These are phyloP conservation scores for Noctuana brunneofusca DNA, from an alignment of 2,888 invertebrate genomes.

Conservation along the genomic window DNA sequence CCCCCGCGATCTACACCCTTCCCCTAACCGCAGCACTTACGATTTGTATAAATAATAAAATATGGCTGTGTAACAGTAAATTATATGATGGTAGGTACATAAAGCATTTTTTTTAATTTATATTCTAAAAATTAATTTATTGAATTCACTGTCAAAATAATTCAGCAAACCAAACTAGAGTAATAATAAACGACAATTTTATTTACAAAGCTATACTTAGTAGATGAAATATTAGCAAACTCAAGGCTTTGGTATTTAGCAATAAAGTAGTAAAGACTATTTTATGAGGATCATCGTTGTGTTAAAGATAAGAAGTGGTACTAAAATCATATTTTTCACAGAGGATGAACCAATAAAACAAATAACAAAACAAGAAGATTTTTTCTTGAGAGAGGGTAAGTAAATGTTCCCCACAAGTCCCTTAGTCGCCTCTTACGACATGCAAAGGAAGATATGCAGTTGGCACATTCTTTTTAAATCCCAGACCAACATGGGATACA, in stretches of 20 bases:
- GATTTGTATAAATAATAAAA: too few species aligned
- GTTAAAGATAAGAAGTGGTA: not conserved
- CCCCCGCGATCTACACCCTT: too few species aligned
- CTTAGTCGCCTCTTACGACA: not conserved
- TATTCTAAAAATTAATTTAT: too few species aligned
- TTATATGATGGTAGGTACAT: too few species aligned
- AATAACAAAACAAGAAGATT: not conserved
- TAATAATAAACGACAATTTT: not conserved
- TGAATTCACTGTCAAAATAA: too few species aligned
- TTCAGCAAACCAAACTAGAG: not conserved
- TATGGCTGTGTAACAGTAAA: too few species aligned
- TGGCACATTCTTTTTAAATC: too few species aligned
- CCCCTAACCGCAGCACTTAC: too few species aligned
- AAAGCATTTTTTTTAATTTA: too few species aligned
- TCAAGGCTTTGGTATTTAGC: slow-evolving; percentile 11
- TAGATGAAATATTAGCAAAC: not conserved
- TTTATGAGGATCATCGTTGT: not conserved
- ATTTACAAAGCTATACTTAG: not conserved
- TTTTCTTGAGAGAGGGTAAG: not conserved
- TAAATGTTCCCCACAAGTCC: not conserved
- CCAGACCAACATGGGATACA: too few species aligned
- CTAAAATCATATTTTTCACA: too few species aligned
- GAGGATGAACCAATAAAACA: too few species aligned
- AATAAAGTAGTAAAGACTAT: not conserved
- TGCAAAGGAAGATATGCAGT: not conserved